Base-by-base conservation (phyloP, 2,888 invertebrate genomes). In the Dendrolimus houi region DNA sequence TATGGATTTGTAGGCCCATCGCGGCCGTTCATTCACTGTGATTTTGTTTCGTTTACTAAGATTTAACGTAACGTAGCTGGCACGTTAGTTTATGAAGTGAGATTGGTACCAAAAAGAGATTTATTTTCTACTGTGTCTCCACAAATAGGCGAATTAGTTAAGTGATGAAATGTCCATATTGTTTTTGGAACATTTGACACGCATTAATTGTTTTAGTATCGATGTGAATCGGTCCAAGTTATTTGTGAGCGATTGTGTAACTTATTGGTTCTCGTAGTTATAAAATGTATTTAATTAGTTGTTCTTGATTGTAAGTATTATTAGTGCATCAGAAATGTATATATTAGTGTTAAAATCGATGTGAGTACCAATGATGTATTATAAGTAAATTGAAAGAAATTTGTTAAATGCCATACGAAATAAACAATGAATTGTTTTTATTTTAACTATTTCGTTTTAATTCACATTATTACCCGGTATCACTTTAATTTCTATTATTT, bases 51-150 rank as follows among this genome's bases (percentile, higher is more conserved):
- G 78, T 82, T 85, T 80, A 82, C 71, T 80, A 67, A 70, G 72
- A 69, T 79, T 67, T 80, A 80, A 81, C 77, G 76, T 81, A 76
- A 76, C 56, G 72, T 79, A 79, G 75, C 64, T 29, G 62, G 64
- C 72, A 65, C 74, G 68, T 74, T 76, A 65, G 74, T 77, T 81
- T 80, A 77, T 81, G 73, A 85, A 88, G 88, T 89, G 89, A 89
- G 89, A 89, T 85, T 81, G 79, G 80, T 87, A 88, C 89, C 89
- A 88, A 89, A 89, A 89, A 88, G 85, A 87, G 86, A 88, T 89
- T 87, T 84, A 81, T 79, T 79, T 79, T 76, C 68, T 66, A 81
- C 83, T 79, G 70, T 77, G 74, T 82, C 80, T 76, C 75, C 74
- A 69, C 75, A 69, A 75, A 72, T 81, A 86, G 81, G 72, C 68